These are phyloP conservation scores for Cryptus viduatorius DNA, from an alignment of 2,888 invertebrate species.

Conservation along the genomic window DNA sequence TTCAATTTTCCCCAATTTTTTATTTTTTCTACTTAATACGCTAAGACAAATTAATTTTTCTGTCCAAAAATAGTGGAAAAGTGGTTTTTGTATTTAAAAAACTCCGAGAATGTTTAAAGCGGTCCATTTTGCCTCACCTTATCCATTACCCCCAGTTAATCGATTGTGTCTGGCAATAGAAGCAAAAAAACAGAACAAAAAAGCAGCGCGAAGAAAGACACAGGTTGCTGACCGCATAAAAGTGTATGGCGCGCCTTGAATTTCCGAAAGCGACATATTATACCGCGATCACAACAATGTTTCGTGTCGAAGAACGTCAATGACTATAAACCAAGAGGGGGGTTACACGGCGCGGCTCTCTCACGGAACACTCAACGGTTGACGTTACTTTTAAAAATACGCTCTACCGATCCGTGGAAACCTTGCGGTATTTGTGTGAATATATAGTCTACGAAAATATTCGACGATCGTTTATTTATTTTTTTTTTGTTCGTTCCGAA, in stretches of 20 bases:
- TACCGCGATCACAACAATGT: slow-evolving; percentile 1
- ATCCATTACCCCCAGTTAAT: slow-evolving; percentile 6
- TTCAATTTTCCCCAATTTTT: too few relatives aligned
- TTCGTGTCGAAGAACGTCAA: neutral
- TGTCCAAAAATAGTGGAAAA: too few relatives aligned
- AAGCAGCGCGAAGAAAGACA: slow-evolving; percentile 1
- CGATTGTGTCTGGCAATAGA: slow-evolving; percentile 41
- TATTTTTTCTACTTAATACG: too few relatives aligned
- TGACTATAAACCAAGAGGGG: slow-evolving; percentile 30
- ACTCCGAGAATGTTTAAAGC: too few relatives aligned
- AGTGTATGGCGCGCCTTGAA: slow-evolving; percentile 55
- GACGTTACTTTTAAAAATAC: slow-evolving; percentile 62
- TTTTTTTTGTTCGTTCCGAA: too few relatives aligned
- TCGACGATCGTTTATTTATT: slow-evolving; percentile 40
- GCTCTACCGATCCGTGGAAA: slow-evolving; percentile 56
- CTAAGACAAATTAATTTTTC: too few relatives aligned
- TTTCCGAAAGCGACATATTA: slow-evolving; percentile 54
- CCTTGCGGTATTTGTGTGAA: slow-evolving; percentile 26
- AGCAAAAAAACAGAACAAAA: neutral
- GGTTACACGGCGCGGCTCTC: slow-evolving; percentile 5
- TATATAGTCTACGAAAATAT: slow-evolving; percentile 48
- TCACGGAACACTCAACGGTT: slow-evolving; percentile 54
- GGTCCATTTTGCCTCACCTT: too few relatives aligned
- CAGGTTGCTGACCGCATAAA: slow-evolving; percentile 56
- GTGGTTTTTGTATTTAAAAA: too few relatives aligned